A percentile compares a stretch with the other conserved stretches of the same genome.
These are phyloP conservation scores for Fulmarus glacialis DNA, from an alignment of 2,113 vertebrate species.

Conservation along the genomic window DNA sequence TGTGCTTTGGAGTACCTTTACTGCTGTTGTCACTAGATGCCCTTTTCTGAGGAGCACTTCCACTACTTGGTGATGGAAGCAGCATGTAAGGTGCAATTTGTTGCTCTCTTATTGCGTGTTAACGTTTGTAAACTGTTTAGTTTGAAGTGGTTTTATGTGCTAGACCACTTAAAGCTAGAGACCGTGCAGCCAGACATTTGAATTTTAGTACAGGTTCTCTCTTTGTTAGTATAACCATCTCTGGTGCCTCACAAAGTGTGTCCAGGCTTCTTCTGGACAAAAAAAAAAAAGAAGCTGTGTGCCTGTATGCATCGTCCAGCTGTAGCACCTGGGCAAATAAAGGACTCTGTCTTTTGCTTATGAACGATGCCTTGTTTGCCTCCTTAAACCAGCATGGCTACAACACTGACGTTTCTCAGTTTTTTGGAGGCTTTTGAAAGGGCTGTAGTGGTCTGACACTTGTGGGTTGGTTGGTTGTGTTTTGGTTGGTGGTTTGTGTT, in stretches of 20 bases:
- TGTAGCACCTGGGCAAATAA: background rate
- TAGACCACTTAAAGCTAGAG: background rate
- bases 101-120: background rate
- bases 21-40: background rate
- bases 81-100: background rate
- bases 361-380: background rate
- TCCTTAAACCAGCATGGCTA: background rate
- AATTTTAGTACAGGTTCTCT: background rate
- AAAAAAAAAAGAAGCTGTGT: background rate
- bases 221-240: background rate
- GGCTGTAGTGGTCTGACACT: background rate
- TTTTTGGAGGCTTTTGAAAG: background rate
- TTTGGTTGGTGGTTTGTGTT: no score
- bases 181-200: accelerated
- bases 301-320: background rate
- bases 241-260: background rate
- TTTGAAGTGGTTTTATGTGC: background rate
- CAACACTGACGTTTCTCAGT: background rate
- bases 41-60: background rate
- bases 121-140: accelerated
- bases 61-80: background rate
- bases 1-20: background rate
- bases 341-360: background rate
- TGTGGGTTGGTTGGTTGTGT: no score
- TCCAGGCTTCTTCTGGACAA: background rate